phyloP scores from a whole-genome alignment of 2,888 invertebrate species.

The Andrena chrysosceles region DNA sequence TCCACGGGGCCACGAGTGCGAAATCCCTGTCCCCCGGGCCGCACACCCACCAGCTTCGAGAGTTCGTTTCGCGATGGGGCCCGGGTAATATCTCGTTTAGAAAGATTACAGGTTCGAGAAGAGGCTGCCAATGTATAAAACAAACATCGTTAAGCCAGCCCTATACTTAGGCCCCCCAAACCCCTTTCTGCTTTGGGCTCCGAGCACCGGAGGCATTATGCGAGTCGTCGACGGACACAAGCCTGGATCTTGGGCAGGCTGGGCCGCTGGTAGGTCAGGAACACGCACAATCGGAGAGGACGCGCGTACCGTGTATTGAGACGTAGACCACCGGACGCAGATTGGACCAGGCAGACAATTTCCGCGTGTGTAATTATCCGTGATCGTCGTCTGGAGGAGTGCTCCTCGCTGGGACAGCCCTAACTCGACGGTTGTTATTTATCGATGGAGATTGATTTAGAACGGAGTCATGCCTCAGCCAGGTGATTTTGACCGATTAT shows the following conservation, averaged over 20 bases:
- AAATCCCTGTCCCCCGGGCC: slow-evolving; percentile 49
- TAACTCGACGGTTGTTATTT: slow-evolving; percentile 72
- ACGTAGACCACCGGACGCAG: slow-evolving; percentile 82
- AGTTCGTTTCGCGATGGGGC: slow-evolving; percentile 69
- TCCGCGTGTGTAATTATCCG: slow-evolving; percentile 80
- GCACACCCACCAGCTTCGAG: slow-evolving; percentile 54
- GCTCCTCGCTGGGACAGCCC: slow-evolving; percentile 22
- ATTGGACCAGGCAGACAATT: slow-evolving; percentile 74
- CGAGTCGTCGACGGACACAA: slow-evolving; percentile 17
- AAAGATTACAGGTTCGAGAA: slow-evolving; percentile 85
- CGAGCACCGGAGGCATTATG: slow-evolving; percentile 44
- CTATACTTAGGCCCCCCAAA: slow-evolving; percentile 80
- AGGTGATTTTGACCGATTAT: slow-evolving; percentile 55
- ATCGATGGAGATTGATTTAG: slow-evolving; percentile 83
- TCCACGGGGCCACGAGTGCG: slow-evolving; percentile 39
- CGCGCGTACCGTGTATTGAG: slow-evolving; percentile 75
- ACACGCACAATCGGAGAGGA: slow-evolving; percentile 24
- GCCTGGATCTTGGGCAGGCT: slow-evolving; percentile 32
- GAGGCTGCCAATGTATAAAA: slow-evolving; percentile 85
- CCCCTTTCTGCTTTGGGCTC: slow-evolving; percentile 50
- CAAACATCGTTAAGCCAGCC: slow-evolving; percentile 85
- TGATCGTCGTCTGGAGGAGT: slow-evolving; percentile 66
- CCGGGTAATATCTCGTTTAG: slow-evolving; percentile 85
- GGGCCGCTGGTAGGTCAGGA: slow-evolving; percentile 59
- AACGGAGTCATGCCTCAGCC: slow-evolving; percentile 65